Conservation (phyloP, 1,140 invertebrate species). For the Delia radicum region DNA sequence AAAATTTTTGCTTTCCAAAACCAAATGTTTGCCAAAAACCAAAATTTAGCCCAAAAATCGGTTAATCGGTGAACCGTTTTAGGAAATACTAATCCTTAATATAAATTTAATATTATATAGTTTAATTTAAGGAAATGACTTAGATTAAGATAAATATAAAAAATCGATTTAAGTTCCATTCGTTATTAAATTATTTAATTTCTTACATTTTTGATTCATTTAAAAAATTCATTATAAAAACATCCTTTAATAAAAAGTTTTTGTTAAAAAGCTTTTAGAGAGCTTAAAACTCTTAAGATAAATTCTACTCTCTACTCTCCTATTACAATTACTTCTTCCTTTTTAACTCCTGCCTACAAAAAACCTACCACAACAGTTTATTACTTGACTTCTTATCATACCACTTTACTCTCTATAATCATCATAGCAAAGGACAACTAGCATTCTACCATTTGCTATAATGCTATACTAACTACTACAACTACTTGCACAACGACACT, state of each 20-base stretch:
- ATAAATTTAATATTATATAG: too few relatives aligned
- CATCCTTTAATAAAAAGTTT: not conserved
- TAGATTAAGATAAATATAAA: too few relatives aligned
- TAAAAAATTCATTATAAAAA: not conserved
- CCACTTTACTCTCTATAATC: not conserved
- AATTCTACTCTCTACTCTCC: too few relatives aligned
- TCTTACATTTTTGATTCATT: not conserved
- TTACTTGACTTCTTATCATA: constrained; percentile 16
- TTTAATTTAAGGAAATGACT: too few relatives aligned
- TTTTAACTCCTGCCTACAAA: not conserved
- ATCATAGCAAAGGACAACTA: not conserved
- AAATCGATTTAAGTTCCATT: not conserved
- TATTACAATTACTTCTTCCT: too few relatives aligned
- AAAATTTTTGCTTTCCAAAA: too few relatives aligned
- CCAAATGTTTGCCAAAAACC: too few relatives aligned
- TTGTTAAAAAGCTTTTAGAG: constrained; percentile 3
- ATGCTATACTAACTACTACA: not conserved
- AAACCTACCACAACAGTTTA: constrained; percentile 13
- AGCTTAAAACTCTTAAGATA: too few relatives aligned
- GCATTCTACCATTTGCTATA: not conserved
- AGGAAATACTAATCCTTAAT: too few relatives aligned
- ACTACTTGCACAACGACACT: constrained; percentile 5
- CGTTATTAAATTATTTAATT: not conserved
- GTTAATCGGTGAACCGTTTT: too few relatives aligned
- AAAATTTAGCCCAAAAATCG: too few relatives aligned